Evolutionary conservation across 2,113 vertebrate genomes (phyloP).

Genomic region (Morphnarchus princeps): DNA sequence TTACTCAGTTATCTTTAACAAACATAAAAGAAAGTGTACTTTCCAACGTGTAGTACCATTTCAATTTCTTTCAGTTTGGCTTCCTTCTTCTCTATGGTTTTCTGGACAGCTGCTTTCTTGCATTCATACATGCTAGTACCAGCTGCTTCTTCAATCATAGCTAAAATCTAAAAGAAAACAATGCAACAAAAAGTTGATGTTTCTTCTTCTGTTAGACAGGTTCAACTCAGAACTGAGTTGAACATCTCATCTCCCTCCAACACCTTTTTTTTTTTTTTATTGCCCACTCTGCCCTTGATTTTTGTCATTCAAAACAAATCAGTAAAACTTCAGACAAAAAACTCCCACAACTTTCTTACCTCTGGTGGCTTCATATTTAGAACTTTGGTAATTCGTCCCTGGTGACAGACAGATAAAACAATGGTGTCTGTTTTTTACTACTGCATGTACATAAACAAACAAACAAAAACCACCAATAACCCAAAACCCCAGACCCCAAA

Average conservation of each 20-base stretch:
- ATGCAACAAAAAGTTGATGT: neutral
- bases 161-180: slow-evolving; percentile 81
- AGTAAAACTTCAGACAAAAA: neutral
- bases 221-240: neutral
- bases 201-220: neutral
- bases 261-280: neutral
- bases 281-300: neutral
- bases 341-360: slow-evolving; percentile 69
- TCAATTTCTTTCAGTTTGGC: slow-evolving; percentile 87
- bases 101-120: slow-evolving; percentile 89
- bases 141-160: slow-evolving; percentile 96
- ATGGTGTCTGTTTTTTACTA: neutral
- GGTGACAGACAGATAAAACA: slow-evolving; percentile 44
- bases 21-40: neutral
- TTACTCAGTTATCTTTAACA: neutral
- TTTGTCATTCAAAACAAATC: neutral
- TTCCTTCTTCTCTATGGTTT: slow-evolving; percentile 96
- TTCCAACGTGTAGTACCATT: slow-evolving; percentile 70
- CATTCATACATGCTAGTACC: slow-evolving; percentile 96
- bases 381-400: slow-evolving; percentile 97
- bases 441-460: neutral
- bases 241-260: neutral
- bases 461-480: neutral
- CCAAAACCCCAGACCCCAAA: neutral
- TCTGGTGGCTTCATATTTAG: slow-evolving; percentile 97